Evolutionary conservation across 2,113 vertebrate species (phyloP), one percentile per base, ranked within the genome.

Genomic region (Triplophysa dalaica): DNA sequence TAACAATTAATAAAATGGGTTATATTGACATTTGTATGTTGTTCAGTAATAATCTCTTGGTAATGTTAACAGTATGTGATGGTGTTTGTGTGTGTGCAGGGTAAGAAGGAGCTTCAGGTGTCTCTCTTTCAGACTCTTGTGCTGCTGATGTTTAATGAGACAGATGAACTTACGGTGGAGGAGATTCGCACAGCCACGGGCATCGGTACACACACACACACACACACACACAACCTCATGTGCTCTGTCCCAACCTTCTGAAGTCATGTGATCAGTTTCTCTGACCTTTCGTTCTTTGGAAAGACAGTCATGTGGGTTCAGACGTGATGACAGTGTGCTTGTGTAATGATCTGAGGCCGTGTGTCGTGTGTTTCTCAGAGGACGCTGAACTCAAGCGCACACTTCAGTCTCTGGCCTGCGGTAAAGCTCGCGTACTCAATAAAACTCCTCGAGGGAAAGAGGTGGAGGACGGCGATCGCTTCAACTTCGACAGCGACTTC

Each of bases 361-460:
- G 13, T 16, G 4, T 67, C 10, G 43, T 70, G 70, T 72, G 70
- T 73, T n/a, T 29, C 17, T 29, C 92, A 99, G 98, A 99, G 95
- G 96, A 98, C 77, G 94, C 95, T 79, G 98, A 99, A 80, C 93
- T 99, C 86, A 92, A 96, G 60, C 92, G 97, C 86, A 99, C 98
- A 11, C 93, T 99, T 81, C 98, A 99, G 70, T 99, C 97, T 12
- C 90, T 99, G 78, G 98, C 98, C 17, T 99, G 98, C 81, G 98
- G 97, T 75, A 99, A 99, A 92, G 98, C 97, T n/a, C 94, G 97
- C 62, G 98, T 99, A 77, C 92, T 99, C 80, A 92, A 94, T 56
- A 99, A 99, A 93, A 93, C 92, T 84, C 98, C 98, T n/a, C 96
- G 96, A 89, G 97, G 97, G 89, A 99, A 98, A 94, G 97, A 99